Conservation (phyloP, 2,113 vertebrate species). For the Nansenia antarctica region DNA sequence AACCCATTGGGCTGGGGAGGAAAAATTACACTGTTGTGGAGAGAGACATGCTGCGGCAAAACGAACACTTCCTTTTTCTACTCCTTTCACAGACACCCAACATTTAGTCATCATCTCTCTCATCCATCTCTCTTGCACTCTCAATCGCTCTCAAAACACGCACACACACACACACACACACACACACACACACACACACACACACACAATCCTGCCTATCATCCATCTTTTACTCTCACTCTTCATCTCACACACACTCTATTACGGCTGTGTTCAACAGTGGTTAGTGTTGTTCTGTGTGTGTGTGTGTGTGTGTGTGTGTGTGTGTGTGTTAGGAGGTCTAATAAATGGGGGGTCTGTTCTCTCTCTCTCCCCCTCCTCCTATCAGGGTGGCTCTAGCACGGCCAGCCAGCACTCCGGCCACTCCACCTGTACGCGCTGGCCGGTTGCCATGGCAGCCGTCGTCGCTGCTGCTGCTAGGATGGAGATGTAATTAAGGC, state of each 20-base stretch:
- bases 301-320: slow-evolving; percentile 24
- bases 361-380: background rate
- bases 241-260: slow-evolving; percentile 37
- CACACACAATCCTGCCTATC: slow-evolving; percentile 27
- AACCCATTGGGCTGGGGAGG: slow-evolving; percentile 46
- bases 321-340: slow-evolving; percentile 20
- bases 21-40: slow-evolving; percentile 20
- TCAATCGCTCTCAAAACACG: slow-evolving; percentile 5
- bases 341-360: slow-evolving; percentile 62
- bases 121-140: slow-evolving; percentile 10
- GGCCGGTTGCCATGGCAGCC: slow-evolving; percentile 71
- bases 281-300: slow-evolving; percentile 50
- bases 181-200: background rate
- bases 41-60: slow-evolving; percentile 10
- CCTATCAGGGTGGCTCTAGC: too few species aligned
- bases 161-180: slow-evolving; percentile 14
- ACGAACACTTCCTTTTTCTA: slow-evolving; percentile 5
- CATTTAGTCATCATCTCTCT: slow-evolving; percentile 34
- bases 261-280: slow-evolving; percentile 49
- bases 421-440: slow-evolving; percentile 75
- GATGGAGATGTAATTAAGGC: slow-evolving; percentile 68
- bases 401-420: slow-evolving; percentile 60
- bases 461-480: slow-evolving; percentile 66
- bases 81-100: slow-evolving; percentile 19
- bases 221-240: slow-evolving; percentile 49